These are phyloP conservation scores for Heliconius hortense DNA, from an alignment of 2,888 invertebrate genomes.

Conservation along the genomic window DNA sequence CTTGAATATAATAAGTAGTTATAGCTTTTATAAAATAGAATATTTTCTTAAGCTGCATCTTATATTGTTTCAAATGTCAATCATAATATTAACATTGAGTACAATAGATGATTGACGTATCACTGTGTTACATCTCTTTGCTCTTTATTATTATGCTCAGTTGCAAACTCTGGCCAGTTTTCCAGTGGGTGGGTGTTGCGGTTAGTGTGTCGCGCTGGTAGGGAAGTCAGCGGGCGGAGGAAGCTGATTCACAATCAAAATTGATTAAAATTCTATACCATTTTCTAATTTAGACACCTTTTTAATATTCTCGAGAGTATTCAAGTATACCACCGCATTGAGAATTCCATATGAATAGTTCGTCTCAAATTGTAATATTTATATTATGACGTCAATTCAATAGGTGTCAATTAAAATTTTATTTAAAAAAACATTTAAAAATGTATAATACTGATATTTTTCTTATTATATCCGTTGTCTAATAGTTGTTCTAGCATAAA, in stretches of 20 bases:
- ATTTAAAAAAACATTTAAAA: not conserved
- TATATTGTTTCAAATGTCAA: constrained; percentile 63
- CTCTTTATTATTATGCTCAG: constrained; percentile 41
- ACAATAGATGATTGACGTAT: constrained; percentile 71
- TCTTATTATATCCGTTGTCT: not conserved
- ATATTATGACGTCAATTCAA: constrained; percentile 1
- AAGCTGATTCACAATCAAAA: constrained; percentile 61
- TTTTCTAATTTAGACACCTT: constrained; percentile 54
- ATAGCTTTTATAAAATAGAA: constrained; percentile 26
- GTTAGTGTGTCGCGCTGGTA: constrained; percentile 38
- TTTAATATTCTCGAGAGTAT: constrained; percentile 63
- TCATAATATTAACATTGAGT: constrained; percentile 56
- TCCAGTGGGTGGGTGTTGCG: constrained; percentile 55
- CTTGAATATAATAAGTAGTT: constrained; percentile 12
- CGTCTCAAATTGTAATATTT: constrained; percentile 18
- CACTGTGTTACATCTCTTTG: constrained; percentile 54
- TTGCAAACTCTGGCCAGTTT: constrained; percentile 41
- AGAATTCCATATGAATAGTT: constrained; percentile 41
- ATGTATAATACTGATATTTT: not conserved
- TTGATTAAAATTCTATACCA: constrained; percentile 49
- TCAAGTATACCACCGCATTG: constrained; percentile 34
- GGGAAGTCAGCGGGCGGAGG: constrained; percentile 49
- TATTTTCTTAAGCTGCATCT: constrained; percentile 32
- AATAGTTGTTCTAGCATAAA: not conserved
- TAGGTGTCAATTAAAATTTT: not conserved